A percentile compares a stretch with the other conserved stretches of the same genome.
Evolutionary conservation across 2,113 vertebrate genomes (phyloP).

Genomic region (Calyptomena viridis): DNA sequence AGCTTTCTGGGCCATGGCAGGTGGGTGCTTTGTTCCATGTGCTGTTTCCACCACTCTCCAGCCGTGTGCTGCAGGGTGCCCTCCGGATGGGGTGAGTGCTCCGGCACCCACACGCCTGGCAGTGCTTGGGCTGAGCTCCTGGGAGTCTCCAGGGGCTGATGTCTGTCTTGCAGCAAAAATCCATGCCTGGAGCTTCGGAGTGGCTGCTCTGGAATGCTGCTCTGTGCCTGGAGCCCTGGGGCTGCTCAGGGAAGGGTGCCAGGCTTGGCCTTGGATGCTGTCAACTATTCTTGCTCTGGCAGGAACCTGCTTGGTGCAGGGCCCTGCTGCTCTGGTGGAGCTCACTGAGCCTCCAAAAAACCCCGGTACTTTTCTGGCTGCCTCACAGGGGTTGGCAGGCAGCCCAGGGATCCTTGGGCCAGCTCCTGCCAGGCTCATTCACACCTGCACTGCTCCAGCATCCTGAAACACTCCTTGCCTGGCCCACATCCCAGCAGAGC

Average conservation of each 20-base stretch:
- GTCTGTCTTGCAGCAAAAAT: not conserved
- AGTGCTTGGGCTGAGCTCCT: not conserved
- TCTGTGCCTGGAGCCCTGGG: not conserved
- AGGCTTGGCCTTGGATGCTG: not conserved
- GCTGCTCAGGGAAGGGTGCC: not conserved
- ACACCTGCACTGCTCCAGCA: not conserved
- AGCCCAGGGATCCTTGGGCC: not conserved
- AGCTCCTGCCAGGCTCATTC: not conserved
- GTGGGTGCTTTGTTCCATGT: fast-evolving
- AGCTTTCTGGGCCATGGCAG: not conserved
- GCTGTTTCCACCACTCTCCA: fast-evolving
- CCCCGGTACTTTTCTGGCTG: not conserved
- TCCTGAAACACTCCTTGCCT: not conserved
- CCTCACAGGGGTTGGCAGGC: not conserved
- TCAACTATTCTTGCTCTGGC: not conserved
- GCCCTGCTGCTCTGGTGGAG: not conserved
- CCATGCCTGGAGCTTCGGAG: not conserved
- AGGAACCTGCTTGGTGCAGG: too few species aligned
- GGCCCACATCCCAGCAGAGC: not conserved
- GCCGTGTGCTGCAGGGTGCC: not conserved
- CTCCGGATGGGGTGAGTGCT: not conserved
- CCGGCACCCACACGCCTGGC: not conserved
- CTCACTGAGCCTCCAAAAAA: not conserved
- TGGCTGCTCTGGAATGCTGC: not conserved
- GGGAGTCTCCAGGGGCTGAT: not conserved